phyloP scores from a whole-genome alignment of 2,113 vertebrate species.

The Nothoprocta pentlandii region DNA sequence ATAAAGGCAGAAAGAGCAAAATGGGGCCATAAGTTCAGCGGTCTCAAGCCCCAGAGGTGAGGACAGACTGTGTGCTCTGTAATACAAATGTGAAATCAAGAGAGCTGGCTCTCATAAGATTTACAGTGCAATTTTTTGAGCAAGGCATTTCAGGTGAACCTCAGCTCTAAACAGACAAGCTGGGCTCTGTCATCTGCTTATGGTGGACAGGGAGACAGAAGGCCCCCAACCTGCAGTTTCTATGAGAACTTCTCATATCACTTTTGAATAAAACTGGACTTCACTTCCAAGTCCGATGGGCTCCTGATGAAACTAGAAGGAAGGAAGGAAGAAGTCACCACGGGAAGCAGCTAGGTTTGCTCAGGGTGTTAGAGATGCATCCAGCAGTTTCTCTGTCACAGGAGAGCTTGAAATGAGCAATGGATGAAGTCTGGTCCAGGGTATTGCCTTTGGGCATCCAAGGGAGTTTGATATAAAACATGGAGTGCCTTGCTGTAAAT shows the following conservation, averaged over 20 bases:
- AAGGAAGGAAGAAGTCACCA: background rate
- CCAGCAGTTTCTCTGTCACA: background rate
- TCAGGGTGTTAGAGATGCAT: background rate
- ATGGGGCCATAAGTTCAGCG: fast-evolving
- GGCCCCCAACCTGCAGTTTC: background rate
- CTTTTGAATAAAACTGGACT: background rate
- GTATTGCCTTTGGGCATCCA: fast-evolving
- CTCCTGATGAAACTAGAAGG: background rate
- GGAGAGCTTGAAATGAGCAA: background rate
- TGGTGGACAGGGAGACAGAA: background rate
- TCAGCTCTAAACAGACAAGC: background rate
- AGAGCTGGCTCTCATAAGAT: fast-evolving
- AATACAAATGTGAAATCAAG: fast-evolving
- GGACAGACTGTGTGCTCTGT: background rate
- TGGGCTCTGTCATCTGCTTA: background rate
- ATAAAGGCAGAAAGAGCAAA: background rate
- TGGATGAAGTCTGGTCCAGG: background rate
- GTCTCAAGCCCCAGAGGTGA: fast-evolving
- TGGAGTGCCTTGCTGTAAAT: background rate
- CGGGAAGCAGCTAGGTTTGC: background rate
- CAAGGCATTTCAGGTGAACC: background rate
- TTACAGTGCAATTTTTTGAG: background rate
- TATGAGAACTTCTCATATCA: background rate
- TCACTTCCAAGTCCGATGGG: background rate
- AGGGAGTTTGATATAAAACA: background rate